Evolutionary conservation across 2,888 invertebrate species (phyloP).

Genomic region (Noctua janthina): DNA sequence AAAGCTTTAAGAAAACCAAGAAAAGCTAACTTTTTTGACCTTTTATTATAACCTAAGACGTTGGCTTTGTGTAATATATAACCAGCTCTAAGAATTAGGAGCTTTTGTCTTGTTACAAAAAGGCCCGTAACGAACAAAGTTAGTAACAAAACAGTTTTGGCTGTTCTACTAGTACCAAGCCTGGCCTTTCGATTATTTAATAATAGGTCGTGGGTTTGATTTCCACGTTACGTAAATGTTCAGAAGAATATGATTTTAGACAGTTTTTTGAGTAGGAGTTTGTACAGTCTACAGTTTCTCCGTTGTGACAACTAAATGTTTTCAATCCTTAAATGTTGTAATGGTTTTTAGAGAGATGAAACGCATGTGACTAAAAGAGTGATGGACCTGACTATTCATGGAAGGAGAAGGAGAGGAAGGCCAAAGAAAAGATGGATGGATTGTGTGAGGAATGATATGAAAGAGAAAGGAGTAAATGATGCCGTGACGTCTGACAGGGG

Average conservation of each 20-base stretch:
- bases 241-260: background rate
- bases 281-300: too few relatives aligned
- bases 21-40: background rate
- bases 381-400: too few relatives aligned
- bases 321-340: too few relatives aligned
- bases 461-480: too few relatives aligned
- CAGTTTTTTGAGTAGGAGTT: too few relatives aligned
- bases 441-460: too few relatives aligned
- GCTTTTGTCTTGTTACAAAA: constrained; percentile 25
- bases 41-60: background rate
- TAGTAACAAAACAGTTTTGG: background rate
- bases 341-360: too few relatives aligned
- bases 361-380: too few relatives aligned
- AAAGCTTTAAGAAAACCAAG: constrained; percentile 2
- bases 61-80: constrained; percentile 19
- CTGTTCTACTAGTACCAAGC: background rate
- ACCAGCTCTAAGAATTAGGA: background rate
- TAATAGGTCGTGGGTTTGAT: background rate
- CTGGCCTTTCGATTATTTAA: background rate
- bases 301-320: too few relatives aligned
- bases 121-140: constrained; percentile 1
- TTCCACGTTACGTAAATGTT: fast-evolving
- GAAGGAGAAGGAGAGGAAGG: too few relatives aligned
- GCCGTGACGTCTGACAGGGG: too few relatives aligned
- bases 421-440: too few relatives aligned